Evolutionary conservation across 2,797 vertebrate genomes (phyloP), one percentile per base, ranked within the genome.

Genomic region (Pangasius macronema): DNA sequence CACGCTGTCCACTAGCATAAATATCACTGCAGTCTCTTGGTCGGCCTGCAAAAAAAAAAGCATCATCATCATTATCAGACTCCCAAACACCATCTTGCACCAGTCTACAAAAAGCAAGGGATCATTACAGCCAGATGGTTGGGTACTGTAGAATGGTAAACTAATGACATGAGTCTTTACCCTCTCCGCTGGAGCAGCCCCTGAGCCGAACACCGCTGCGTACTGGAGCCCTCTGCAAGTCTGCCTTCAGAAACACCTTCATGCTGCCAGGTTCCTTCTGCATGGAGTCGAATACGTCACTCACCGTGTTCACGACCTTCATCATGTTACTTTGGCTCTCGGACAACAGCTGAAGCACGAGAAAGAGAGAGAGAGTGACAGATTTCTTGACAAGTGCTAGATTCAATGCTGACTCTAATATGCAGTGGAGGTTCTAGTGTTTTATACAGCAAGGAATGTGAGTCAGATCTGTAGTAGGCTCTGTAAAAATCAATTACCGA

Each of bases 21-120:
- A 99, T 93, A 49, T 98, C 97, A 91, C 96, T 96, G 82, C 98
- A 99, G 94, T 99, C 97, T 10, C 95, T 95, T 6, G 98, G 97
- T 89, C 95, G 94, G 86, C 96, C 98, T 97, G 92, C 9, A 46
- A 85, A 81, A 88, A 61, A 84, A 80, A 36, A n/a, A 27, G 0
- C n/a, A 30, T 30, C 42, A 75, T 49, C 36, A 72, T 11, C 11
- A 59, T 85, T 5, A 5, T n/a, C 33, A 57, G 30, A 53, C 4
- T 83, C 16, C 14, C 5, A 49, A 61, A 59, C 16, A 55, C 27
- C 18, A 57, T 57, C 53, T 80, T 57, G 10, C 9, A 36, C 1
- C n/a, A n/a, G 13, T 68, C 49, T 68, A 57, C 53, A 70, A 59
- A 86, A 68, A 84, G 82, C 59, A 55, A 67, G 70, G 67, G 39